Percentiles rank a stretch among this genome's conserved stretches.
phyloP scores from a whole-genome alignment of 2,113 vertebrate genomes.

The Pseudorasbora parva region DNA sequence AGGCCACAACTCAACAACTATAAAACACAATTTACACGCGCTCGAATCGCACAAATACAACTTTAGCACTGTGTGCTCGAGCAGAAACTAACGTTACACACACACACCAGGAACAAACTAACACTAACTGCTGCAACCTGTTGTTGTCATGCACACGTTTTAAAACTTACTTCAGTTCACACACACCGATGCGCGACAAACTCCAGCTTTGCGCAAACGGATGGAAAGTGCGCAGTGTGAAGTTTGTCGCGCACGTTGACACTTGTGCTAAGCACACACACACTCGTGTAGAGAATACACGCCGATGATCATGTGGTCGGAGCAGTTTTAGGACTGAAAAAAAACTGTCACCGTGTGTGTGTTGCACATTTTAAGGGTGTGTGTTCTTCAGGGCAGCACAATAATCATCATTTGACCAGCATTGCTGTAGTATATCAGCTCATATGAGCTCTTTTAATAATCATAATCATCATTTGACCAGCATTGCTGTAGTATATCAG shows the following conservation, averaged over 20 bases:
- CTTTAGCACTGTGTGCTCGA: neutral
- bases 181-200: neutral
- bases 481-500: too few relatives aligned
- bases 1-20: constrained; percentile 23
- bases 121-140: constrained; percentile 8
- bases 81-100: neutral
- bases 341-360: neutral
- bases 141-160: constrained; percentile 10
- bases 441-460: too few relatives aligned
- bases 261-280: neutral
- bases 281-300: neutral
- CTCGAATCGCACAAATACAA: neutral
- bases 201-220: neutral
- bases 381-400: too few relatives aligned
- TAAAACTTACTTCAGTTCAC: neutral
- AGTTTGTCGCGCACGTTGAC: constrained; percentile 7
- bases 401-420: too few relatives aligned
- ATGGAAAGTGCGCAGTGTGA: neutral
- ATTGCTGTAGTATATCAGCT: too few relatives aligned
- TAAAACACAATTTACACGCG: neutral
- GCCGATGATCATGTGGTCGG: neutral
- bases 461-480: too few relatives aligned
- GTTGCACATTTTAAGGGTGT: too few relatives aligned
- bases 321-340: neutral
- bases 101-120: neutral